These are phyloP conservation scores for Oscheius sp. DNA, from an alignment of 1,140 invertebrate genomes.

Conservation along the genomic window DNA sequence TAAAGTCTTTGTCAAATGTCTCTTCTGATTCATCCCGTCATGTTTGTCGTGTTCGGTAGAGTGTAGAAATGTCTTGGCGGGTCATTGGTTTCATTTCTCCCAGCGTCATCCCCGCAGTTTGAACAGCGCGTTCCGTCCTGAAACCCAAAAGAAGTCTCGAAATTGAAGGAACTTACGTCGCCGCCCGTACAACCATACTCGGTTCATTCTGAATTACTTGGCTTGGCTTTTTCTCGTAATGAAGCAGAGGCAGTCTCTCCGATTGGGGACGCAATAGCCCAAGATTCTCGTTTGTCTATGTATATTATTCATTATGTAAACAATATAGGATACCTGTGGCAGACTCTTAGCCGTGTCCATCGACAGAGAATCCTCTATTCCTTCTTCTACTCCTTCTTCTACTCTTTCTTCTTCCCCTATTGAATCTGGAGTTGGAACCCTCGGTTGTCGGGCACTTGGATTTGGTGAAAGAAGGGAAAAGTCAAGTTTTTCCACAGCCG, in stretches of 20 bases:
- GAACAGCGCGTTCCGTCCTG: background rate
- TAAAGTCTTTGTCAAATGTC: too few species aligned
- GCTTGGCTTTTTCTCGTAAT: background rate
- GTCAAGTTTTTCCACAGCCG: background rate
- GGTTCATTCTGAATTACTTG: background rate
- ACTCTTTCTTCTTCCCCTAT: background rate
- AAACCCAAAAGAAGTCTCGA: background rate
- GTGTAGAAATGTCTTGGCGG: background rate
- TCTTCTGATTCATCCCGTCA: too few species aligned
- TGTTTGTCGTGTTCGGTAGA: background rate
- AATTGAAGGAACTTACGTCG: background rate
- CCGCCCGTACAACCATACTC: background rate
- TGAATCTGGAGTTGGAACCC: background rate
- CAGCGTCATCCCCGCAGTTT: background rate
- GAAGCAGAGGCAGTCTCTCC: background rate
- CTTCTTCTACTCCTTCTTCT: background rate
- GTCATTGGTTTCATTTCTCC: slow-evolving; percentile 1
- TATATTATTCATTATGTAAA: background rate
- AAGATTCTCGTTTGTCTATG: background rate
- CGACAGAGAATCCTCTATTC: background rate
- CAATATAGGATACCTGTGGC: background rate
- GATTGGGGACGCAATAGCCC: background rate
- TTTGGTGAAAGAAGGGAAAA: background rate
- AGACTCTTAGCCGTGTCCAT: background rate
- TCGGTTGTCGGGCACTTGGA: background rate